These are phyloP conservation scores for Dryocosmus kuriphilus DNA, from an alignment of 2,888 invertebrate species.

Conservation along the genomic window DNA sequence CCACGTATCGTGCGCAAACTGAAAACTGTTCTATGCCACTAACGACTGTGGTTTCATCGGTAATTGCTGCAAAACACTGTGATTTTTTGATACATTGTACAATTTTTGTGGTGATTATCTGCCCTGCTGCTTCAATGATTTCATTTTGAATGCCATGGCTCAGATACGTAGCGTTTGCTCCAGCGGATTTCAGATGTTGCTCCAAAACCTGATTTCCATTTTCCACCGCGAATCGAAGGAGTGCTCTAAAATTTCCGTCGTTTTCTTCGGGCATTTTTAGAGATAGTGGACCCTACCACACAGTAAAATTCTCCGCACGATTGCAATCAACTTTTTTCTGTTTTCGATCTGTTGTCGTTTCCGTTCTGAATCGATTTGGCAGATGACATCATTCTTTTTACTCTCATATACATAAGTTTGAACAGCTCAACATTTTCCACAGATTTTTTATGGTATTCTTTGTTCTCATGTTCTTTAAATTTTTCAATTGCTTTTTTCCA, in stretches of 20 bases:
- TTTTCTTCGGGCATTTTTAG: background rate
- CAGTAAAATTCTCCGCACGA: slow-evolving; percentile 24
- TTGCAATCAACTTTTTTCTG: slow-evolving; percentile 24
- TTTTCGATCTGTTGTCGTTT: slow-evolving; percentile 10
- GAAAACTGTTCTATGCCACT: no score
- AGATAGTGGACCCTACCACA: slow-evolving; percentile 24
- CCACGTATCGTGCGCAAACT: no score
- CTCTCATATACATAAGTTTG: slow-evolving; percentile 4
- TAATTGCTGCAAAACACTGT: no score
- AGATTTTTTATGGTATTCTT: slow-evolving; percentile 34
- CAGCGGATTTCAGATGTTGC: background rate
- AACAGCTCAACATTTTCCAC: background rate
- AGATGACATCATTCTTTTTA: slow-evolving; percentile 7
- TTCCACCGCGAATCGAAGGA: slow-evolving; percentile 5
- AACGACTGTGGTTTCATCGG: background rate
- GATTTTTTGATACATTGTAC: background rate
- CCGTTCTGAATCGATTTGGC: background rate
- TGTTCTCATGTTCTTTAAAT: slow-evolving; percentile 18
- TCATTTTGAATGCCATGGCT: slow-evolving; percentile 2
- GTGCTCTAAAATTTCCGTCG: slow-evolving; percentile 32
- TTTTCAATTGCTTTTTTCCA: slow-evolving; percentile 40
- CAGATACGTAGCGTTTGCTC: background rate
- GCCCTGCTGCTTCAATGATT: background rate
- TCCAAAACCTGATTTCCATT: background rate
- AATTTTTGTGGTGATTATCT: background rate